phyloP scores from a whole-genome alignment of 2,888 invertebrate genomes.

The Cremastinae sp. region DNA sequence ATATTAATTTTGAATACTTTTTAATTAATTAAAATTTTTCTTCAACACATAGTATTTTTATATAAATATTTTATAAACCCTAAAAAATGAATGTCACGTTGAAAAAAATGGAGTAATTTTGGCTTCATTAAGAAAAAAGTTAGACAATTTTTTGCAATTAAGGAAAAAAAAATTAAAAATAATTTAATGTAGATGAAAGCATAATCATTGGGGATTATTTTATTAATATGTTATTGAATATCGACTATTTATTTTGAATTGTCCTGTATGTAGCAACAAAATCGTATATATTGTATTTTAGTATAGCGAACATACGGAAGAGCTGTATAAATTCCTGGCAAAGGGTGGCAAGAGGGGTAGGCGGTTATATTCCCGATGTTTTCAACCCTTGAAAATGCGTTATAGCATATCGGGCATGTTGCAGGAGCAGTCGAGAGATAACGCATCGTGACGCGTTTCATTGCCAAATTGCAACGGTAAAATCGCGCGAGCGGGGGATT shows the following conservation, averaged over 20 bases:
- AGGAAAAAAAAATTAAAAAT: no score
- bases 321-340: slow-evolving; percentile 39
- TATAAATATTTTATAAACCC: no score
- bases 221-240: no score
- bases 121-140: no score
- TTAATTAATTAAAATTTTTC: no score
- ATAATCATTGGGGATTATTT: no score
- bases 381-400: slow-evolving; percentile 13
- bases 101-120: no score
- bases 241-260: slow-evolving; percentile 1
- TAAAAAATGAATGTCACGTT: no score
- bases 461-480: slow-evolving; percentile 53
- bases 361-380: slow-evolving; percentile 19
- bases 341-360: slow-evolving; percentile 8
- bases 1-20: no score
- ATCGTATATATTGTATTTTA: slow-evolving; percentile 15
- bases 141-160: no score
- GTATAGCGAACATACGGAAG: slow-evolving; percentile 9
- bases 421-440: slow-evolving; percentile 44
- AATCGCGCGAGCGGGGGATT: slow-evolving; percentile 1
- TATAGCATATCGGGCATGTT: slow-evolving; percentile 16
- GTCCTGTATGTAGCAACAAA: slow-evolving; percentile 6
- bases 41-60: no score
- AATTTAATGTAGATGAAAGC: no score
- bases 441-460: slow-evolving; percentile 59